phyloP scores from a whole-genome alignment of 2,113 vertebrate species.

The Calidris pugnax region DNA sequence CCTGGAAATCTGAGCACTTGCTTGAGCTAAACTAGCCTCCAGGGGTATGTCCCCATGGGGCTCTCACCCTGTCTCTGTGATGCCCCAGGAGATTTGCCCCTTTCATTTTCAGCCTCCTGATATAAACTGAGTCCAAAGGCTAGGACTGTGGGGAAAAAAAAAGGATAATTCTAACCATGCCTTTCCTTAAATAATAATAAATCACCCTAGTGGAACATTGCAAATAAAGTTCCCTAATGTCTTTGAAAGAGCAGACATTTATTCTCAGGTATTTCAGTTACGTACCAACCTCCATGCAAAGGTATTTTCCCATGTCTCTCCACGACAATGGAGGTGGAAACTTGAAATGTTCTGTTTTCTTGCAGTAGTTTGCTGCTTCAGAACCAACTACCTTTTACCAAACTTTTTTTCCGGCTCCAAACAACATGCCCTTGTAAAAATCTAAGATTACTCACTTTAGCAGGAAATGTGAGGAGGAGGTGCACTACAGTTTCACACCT shows the following conservation, averaged over 20 bases:
- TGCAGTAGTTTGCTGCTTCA: background rate
- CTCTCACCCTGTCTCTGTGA: background rate
- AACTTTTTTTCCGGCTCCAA: conserved; percentile 13
- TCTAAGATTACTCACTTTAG: conserved; percentile 44
- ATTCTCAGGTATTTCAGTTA: background rate
- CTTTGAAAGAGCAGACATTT: background rate
- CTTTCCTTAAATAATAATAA: background rate
- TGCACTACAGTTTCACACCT: conserved; percentile 41
- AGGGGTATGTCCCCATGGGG: background rate
- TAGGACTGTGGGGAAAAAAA: background rate
- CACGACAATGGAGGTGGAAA: background rate
- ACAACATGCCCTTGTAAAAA: conserved; percentile 46
- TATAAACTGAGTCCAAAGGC: background rate
- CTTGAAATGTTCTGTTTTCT: background rate
- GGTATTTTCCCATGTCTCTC: background rate
- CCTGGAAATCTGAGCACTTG: background rate
- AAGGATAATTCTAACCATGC: background rate
- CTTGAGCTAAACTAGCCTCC: background rate
- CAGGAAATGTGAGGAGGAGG: conserved; percentile 50
- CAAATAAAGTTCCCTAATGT: background rate
- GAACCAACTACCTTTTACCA: background rate
- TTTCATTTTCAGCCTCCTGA: background rate
- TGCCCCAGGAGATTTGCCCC: background rate
- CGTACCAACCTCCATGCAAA: background rate
- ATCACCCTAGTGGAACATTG: background rate